Evolutionary conservation across 2,888 invertebrate species (phyloP).

Genomic region (Euzophera pinguis): DNA sequence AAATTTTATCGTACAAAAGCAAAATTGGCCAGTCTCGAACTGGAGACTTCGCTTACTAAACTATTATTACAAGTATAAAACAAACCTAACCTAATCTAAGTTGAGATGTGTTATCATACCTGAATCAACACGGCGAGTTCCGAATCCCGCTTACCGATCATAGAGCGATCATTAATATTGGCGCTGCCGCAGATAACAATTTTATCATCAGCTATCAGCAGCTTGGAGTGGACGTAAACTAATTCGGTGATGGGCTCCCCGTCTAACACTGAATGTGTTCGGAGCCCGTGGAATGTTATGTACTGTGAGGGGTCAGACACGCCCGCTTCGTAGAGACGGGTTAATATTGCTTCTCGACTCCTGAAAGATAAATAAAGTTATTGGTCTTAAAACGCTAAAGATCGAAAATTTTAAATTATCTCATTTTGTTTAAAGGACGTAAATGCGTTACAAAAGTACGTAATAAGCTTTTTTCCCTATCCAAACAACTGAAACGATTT

Average conservation of each 20-base stretch:
- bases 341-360: slow-evolving; percentile 91
- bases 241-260: slow-evolving; percentile 93
- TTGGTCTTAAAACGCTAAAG: no score
- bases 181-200: slow-evolving; percentile 97
- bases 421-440: no score
- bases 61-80: no score
- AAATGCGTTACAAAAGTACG: no score
- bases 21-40: no score
- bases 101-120: slow-evolving; percentile 79
- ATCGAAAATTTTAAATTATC: no score
- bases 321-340: slow-evolving; percentile 87
- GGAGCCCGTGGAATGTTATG: slow-evolving; percentile 94
- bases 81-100: no score
- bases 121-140: slow-evolving; percentile 94
- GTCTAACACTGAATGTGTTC: slow-evolving; percentile 88
- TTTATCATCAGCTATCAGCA: slow-evolving; percentile 96
- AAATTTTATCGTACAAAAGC: no score
- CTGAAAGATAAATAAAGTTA: slow-evolving; percentile 58
- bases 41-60: no score
- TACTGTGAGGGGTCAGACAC: slow-evolving; percentile 90
- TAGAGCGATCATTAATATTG: slow-evolving; percentile 97
- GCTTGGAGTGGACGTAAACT: slow-evolving; percentile 98
- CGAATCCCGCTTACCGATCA: slow-evolving; percentile 96
- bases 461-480: no score
- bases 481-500: no score